Evolutionary conservation across 2,888 invertebrate species (phyloP).

Genomic region (Zhuqinia jingwanae): DNA sequence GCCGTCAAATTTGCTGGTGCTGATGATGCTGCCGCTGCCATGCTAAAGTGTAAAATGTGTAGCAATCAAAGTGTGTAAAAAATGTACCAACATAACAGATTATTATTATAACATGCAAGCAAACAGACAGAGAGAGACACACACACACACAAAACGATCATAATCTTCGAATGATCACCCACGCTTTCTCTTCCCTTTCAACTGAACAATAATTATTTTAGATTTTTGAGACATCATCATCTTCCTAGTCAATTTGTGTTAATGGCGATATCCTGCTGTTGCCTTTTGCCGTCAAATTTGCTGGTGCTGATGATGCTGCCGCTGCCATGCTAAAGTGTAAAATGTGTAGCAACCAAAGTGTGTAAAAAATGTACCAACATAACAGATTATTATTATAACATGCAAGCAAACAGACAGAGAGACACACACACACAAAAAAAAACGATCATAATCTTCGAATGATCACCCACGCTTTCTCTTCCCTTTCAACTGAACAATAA

Average conservation of each 20-base stretch:
- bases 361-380: not conserved
- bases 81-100: not conserved
- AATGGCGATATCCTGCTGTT: no score
- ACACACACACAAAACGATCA: not conserved
- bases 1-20: no score
- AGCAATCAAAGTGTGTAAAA: no score
- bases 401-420: no score
- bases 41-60: no score
- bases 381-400: not conserved
- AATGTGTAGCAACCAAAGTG: no score
- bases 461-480: slow-evolving; percentile 67
- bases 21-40: no score
- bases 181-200: slow-evolving; percentile 59
- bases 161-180: slow-evolving; percentile 53
- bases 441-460: slow-evolving; percentile 18
- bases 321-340: no score
- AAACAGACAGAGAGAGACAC: no score
- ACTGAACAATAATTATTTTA: slow-evolving; percentile 49
- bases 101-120: slow-evolving; percentile 2
- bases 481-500: slow-evolving; percentile 47
- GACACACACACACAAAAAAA: not conserved
- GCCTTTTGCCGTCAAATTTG: no score
- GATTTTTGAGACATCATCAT: slow-evolving; percentile 54
- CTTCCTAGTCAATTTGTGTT: not conserved
- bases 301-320: no score